Conservation (phyloP, 2,888 invertebrate species). For the Chloroclystis v-ata region DNA sequence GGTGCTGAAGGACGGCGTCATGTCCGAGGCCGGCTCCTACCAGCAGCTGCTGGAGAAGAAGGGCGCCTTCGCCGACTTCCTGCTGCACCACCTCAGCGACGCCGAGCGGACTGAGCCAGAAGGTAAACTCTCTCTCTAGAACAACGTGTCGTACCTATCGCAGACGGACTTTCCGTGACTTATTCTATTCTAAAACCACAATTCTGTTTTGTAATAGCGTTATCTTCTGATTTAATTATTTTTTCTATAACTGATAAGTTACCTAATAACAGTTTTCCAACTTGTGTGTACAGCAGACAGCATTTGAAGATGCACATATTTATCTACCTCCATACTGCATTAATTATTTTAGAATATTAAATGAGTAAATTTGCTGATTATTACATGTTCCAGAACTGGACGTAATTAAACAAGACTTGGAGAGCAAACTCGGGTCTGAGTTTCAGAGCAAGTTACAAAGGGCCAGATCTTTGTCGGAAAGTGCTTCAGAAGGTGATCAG, state of each 20-base stretch:
- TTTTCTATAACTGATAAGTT: too few species aligned
- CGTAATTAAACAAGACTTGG: slow-evolving; percentile 86
- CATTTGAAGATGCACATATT: too few species aligned
- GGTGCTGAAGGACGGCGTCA: slow-evolving; percentile 90
- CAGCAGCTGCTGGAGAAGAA: slow-evolving; percentile 90
- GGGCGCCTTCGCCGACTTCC: slow-evolving; percentile 90
- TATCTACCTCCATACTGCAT: too few species aligned
- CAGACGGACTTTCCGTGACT: slow-evolving; percentile 93
- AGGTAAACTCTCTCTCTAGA: too few species aligned
- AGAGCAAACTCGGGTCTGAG: slow-evolving; percentile 82
- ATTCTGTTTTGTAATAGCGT: too few species aligned
- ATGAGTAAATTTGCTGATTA: neutral
- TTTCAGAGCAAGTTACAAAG: slow-evolving; percentile 83
- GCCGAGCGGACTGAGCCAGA: slow-evolving; percentile 72
- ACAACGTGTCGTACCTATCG: slow-evolving; percentile 94
- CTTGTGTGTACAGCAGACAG: too few species aligned
- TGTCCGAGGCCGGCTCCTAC: slow-evolving; percentile 94
- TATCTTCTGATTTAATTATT: too few species aligned
- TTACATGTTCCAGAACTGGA: slow-evolving; percentile 54
- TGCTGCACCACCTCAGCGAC: slow-evolving; percentile 88
- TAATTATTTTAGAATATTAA: too few species aligned
- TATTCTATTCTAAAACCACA: too few species aligned
- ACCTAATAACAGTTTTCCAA: too few species aligned
- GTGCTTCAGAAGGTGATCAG: slow-evolving; percentile 82
- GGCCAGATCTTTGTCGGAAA: slow-evolving; percentile 85